Percentiles rank a stretch among this genome's conserved stretches.
Conservation (phyloP, 2,888 invertebrate genomes). For the Phymatocera aterrima region DNA sequence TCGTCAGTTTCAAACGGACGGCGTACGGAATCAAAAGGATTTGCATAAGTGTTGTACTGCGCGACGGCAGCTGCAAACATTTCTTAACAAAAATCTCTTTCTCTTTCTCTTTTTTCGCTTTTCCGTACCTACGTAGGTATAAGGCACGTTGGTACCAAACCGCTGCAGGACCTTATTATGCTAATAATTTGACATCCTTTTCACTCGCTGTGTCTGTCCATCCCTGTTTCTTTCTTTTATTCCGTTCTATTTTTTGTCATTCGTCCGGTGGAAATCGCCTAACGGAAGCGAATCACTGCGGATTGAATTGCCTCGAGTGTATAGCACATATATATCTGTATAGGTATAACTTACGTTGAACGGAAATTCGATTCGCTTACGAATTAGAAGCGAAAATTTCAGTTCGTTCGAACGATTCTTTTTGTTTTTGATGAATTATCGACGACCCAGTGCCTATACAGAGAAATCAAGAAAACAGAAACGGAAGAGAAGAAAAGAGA, state of each 20-base stretch:
- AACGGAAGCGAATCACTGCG: background rate
- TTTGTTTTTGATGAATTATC: no score
- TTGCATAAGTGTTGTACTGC: slow-evolving; percentile 41
- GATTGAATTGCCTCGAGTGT: background rate
- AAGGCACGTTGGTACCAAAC: no score
- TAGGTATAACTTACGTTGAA: background rate
- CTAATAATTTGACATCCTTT: slow-evolving; percentile 22
- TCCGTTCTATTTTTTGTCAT: no score
- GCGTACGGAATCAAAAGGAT: slow-evolving; percentile 6
- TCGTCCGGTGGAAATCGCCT: background rate
- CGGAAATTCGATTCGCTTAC: background rate
- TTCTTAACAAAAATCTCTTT: slow-evolving; percentile 45
- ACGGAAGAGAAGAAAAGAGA: no score
- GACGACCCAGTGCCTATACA: no score
- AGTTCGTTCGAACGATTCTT: no score
- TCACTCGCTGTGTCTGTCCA: slow-evolving; percentile 34
- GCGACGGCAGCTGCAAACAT: slow-evolving; percentile 32
- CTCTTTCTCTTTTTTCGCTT: slow-evolving; percentile 52
- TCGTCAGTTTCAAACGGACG: slow-evolving; percentile 33
- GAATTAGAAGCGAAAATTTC: no score
- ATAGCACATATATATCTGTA: background rate
- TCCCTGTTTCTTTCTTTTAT: slow-evolving; percentile 20
- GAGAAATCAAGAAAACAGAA: no score
- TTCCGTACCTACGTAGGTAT: no score
- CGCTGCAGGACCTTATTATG: slow-evolving; percentile 28